Evolutionary conservation across 2,113 vertebrate species (phyloP), one percentile per base, ranked within the genome.

Genomic region (Percina caprodes): DNA sequence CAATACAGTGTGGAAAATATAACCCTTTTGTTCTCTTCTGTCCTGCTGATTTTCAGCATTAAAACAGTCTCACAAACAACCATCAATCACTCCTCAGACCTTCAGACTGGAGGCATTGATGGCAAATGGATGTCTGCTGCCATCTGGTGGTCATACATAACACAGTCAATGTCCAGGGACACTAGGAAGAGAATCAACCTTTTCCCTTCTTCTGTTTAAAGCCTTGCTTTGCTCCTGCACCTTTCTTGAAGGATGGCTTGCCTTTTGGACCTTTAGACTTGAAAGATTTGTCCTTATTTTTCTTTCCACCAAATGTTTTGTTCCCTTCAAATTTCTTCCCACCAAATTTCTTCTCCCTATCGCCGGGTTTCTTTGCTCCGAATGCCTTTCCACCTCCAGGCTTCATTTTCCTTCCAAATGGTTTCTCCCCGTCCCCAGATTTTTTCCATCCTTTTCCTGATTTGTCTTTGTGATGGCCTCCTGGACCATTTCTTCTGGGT

Each of bases 181-280:
- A 24, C 48, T 16, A n/a, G 4, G 4, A 7, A 21, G 10, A 26
- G 13, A 6, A 4, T 95, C 86, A 95, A 24, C 91, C 79, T 79
- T 89, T 95, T 14, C 92, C 91, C 24, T 93, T 94, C 79, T 82
- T 95, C 77, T 88, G 88, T 91, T 84, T 94, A 26, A 94, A 95
- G 68, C 90, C 86, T 49, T 86, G 86, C 65, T 92, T 94, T 9
- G 46, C 77, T 24, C 85, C 87, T 4, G 74, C 61, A 12, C 79
- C 80, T 11, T 69, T 91, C 77, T 89, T 93, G 54, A 90, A 93
- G 51, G 65, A 83, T 0, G 51, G 52, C 26, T 89, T 93, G 4
- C 85, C 62, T 68, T 87, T 95, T 21, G 91, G 88, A 56, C 89
- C 85, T 69, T 89, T 92, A 13, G 90, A 83, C 42, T 77, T 92